Base-by-base conservation (phyloP, 2,113 vertebrate genomes). In the Callospermophilus lateralis region DNA sequence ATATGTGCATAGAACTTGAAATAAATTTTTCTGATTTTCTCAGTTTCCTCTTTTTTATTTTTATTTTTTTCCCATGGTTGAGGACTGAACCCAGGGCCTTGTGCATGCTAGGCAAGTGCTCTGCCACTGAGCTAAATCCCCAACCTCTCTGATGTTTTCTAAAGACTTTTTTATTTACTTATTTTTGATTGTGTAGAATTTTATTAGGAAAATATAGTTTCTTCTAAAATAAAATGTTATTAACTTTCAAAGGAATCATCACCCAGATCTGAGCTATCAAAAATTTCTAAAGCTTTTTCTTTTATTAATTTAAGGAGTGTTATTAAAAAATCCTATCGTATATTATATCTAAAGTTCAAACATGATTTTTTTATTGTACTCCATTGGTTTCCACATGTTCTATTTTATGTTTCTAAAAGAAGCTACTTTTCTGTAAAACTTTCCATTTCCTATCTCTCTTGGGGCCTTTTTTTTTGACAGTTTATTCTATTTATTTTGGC, bases 381-480 rank as follows among this genome's bases (percentile, higher is more conserved):
- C 39, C 20, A 12, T 68, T 89, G 9, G 20, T 92, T 81, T 87
- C 55, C 28, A 85, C 4, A 74, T 45, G 89, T 17, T 51, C 15
- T 91, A 34, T 45, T 77, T 42, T 45, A 39, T 89, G 48, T 84
- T 96, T 80, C 95, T 97, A 68, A 96, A 93, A 86, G 11, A 30
- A 84, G 30, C 70, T 87, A 4, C 65, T 95, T 90, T 42, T 72
- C 51, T 84, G 7, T 92, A 79, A 32, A 96, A 88, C 3, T 94
- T 97, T 92, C 76, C 87, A 68, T 87, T 91, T 94, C 67, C 28
- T 84, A 2, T 93, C 11, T 90, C 39, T 89, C 10, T 1, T n/a
- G 12, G 4, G 83, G 8, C 45, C 45, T n/a, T 45, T 45, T 45
- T 84, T 48, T 90, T 34, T 63, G 19, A 80, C 32, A 81, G 30